Evolutionary conservation across 2,113 vertebrate species (phyloP), one percentile per base, ranked within the genome.

Genomic region (Cinclus mexicanus): DNA sequence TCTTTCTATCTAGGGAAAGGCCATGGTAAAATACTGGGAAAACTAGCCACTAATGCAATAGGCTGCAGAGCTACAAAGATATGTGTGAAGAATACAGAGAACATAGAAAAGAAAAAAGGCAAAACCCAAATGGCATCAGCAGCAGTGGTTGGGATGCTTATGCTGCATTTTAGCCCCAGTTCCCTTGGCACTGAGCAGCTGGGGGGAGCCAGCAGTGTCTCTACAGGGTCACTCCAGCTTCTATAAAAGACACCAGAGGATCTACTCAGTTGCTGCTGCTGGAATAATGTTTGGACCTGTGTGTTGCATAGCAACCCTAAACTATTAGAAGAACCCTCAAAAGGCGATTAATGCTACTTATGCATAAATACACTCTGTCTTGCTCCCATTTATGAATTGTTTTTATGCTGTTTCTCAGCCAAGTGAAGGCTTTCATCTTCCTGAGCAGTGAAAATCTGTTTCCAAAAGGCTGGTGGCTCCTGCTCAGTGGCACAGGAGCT

Each of bases 221-320:
- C 26, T 11, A 55, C 23, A 26, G 49, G 21, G 9, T 39, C 8
- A 6, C 68, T 57, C 41, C 67, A 60, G 15, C 44, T 75, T 25
- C 76, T 56, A 7, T 13, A 12, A 71, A 78, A 78, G 25, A 57
- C 68, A 78, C 60, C 60, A 71, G 72, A 39, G 52, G 11, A 71
- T 64, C 65, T 70, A 35, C 63, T 69, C 83, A 42, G 20, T 35
- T 61, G 37, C 78, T 89, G 78, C 63, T 82, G 21, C 26, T 69
- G 55, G 42, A 64, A 83, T 90, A 29, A 4, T 42, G 65, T 75
- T 90, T 55, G 60, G 76, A 89, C 64, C 64, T 56, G 37, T 6
- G 29, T 63, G 90, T 80, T 97, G 87, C 86, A 74, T 75, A 94
- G 90, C 94, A 96, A 89, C 72, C 39, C 72, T 56, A 65, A 92